phyloP scores from a whole-genome alignment of 2,888 invertebrate genomes.

The Autographa pulchrina region DNA sequence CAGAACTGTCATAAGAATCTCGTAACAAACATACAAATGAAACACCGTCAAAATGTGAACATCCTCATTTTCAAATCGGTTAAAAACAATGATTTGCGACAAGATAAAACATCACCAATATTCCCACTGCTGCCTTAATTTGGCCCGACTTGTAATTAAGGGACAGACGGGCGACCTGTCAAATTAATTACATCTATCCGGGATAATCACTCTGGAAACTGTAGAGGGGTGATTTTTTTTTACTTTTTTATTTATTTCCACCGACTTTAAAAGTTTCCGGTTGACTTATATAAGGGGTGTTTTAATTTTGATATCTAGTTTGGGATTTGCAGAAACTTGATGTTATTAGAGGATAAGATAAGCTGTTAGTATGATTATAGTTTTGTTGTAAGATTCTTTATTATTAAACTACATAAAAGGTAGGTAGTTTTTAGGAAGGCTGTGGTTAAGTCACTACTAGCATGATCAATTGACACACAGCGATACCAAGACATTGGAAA shows the following conservation, averaged over 20 bases:
- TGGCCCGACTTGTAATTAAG: slow-evolving; percentile 68
- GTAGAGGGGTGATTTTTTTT: slow-evolving; percentile 60
- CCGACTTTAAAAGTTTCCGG: slow-evolving; percentile 21
- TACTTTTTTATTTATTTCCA: slow-evolving; percentile 40
- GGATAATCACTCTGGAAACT: slow-evolving; percentile 70
- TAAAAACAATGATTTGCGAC: slow-evolving; percentile 16
- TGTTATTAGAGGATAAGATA: neutral
- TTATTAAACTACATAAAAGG: too few species aligned
- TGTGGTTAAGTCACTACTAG: too few species aligned
- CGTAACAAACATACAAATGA: too few species aligned
- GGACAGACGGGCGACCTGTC: slow-evolving; percentile 58
- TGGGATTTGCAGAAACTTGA: neutral
- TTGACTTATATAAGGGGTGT: slow-evolving; percentile 16
- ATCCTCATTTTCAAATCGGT: neutral
- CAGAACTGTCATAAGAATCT: too few species aligned
- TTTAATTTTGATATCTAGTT: neutral
- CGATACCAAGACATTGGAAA: too few species aligned
- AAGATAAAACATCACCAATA: slow-evolving; percentile 47
- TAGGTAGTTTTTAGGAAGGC: too few species aligned
- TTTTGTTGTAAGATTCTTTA: neutral
- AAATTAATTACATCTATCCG: slow-evolving; percentile 73
- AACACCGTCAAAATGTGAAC: too few species aligned
- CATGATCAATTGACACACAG: too few species aligned
- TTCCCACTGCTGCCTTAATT: slow-evolving; percentile 60
- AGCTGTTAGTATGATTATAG: neutral